Conservation (phyloP, 2,113 vertebrate genomes). For the Strix aluco region DNA sequence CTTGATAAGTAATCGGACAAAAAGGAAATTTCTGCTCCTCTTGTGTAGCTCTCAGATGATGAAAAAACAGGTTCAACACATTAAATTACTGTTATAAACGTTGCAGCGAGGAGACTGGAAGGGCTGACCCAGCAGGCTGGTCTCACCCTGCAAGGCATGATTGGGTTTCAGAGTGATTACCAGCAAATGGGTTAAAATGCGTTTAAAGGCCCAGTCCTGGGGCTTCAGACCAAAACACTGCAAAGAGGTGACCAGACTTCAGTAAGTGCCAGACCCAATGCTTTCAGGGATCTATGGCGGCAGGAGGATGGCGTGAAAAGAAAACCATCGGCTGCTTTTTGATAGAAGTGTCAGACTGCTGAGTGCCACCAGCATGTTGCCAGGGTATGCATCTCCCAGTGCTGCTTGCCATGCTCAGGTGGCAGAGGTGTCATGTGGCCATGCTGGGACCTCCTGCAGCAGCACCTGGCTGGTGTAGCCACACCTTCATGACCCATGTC, state of each 20-base stretch:
- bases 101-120: background rate
- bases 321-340: background rate
- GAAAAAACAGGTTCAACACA: background rate
- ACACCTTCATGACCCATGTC: background rate
- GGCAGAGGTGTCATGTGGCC: background rate
- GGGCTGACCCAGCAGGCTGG: background rate
- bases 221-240: accelerated
- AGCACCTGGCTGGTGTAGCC: background rate
- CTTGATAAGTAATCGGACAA: background rate
- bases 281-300: accelerated
- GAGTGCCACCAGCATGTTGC: background rate
- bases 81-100: background rate
- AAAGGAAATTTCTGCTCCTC: background rate
- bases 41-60: background rate
- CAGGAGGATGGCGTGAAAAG: background rate
- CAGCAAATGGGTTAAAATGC: background rate
- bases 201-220: background rate
- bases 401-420: accelerated
- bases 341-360: background rate
- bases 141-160: background rate
- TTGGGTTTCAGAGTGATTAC: background rate
- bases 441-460: accelerated
- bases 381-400: accelerated
- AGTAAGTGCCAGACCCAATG: background rate
- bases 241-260: background rate